Percentiles rank a stretch among this genome's conserved stretches.
Conservation (phyloP, 2,113 vertebrate species). For the Halichoeres trimaculatus region DNA sequence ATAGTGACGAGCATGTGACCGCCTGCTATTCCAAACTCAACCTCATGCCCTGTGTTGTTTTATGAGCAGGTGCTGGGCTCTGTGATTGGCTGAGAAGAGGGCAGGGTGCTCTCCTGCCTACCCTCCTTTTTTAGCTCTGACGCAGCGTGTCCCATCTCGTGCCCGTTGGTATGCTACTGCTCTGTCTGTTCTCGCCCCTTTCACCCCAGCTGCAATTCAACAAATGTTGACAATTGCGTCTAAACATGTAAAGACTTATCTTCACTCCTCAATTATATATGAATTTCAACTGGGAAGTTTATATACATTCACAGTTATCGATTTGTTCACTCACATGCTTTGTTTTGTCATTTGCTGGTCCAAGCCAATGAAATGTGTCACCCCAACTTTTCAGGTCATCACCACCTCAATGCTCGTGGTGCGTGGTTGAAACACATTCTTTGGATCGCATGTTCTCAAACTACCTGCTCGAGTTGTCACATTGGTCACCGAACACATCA, state of each 20-base stretch:
- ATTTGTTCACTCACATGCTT: background rate
- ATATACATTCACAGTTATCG: background rate
- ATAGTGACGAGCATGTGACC: slow-evolving; percentile 50
- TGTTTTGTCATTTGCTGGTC: slow-evolving; percentile 19
- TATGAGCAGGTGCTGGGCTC: slow-evolving; percentile 17
- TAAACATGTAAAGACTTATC: slow-evolving; percentile 5
- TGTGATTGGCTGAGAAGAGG: slow-evolving; percentile 75
- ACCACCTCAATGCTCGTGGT: slow-evolving; percentile 4
- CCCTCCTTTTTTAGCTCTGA: slow-evolving; percentile 56
- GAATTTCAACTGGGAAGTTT: background rate
- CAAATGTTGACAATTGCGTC: background rate
- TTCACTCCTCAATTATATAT: background rate
- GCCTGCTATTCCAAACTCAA: slow-evolving; percentile 38
- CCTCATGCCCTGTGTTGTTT: background rate
- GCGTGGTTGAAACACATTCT: background rate
- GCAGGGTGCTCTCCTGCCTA: slow-evolving; percentile 57
- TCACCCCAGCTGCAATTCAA: background rate
- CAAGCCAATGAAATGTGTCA: background rate
- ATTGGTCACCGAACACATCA: no score
- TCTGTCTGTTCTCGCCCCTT: slow-evolving; percentile 2
- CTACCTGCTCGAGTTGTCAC: no score
- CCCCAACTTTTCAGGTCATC: background rate
- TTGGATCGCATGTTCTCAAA: no score
- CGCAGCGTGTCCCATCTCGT: slow-evolving; percentile 21
- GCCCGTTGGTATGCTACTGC: background rate